A percentile compares a stretch with the other conserved stretches of the same genome.
phyloP scores from a whole-genome alignment of 2,113 vertebrate genomes.

The Elephantulus edwardii region DNA sequence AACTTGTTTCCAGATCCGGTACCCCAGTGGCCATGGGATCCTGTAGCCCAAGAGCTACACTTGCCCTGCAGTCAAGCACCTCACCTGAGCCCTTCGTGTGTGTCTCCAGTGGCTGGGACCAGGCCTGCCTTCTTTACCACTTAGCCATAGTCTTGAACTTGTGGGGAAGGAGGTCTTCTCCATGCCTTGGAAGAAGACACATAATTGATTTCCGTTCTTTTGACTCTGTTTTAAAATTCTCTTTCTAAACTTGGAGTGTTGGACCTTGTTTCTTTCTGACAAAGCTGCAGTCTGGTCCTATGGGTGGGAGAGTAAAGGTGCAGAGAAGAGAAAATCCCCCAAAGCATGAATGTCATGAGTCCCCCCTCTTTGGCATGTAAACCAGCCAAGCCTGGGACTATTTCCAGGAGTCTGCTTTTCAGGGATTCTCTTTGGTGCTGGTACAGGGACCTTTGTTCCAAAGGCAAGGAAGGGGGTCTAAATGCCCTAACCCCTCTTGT shows the following conservation, averaged over 20 bases:
- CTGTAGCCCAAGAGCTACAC: neutral
- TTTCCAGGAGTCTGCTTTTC: conserved; percentile 27
- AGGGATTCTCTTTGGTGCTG: conserved; percentile 68
- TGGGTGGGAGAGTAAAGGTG: neutral
- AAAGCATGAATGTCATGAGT: neutral
- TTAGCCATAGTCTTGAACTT: conserved; percentile 56
- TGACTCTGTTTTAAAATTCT: conserved; percentile 66
- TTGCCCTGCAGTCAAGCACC: conserved; percentile 22
- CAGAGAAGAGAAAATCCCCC: neutral
- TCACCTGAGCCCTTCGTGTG: neutral
- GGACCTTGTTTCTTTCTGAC: conserved; percentile 59
- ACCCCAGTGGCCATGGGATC: neutral
- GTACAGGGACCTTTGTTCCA: neutral
- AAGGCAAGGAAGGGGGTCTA: neutral
- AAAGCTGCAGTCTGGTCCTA: conserved; percentile 29
- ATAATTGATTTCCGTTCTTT: conserved; percentile 66
- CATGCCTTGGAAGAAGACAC: conserved; percentile 46
- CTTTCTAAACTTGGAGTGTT: conserved; percentile 62
- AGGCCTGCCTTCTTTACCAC: conserved; percentile 51
- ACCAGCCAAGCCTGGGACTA: neutral
- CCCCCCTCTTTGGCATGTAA: neutral
- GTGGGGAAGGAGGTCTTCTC: conserved; percentile 50
- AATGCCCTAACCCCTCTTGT: too few species aligned
- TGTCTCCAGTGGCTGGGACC: conserved; percentile 25
- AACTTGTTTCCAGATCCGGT: conserved; percentile 23